Evolutionary conservation across 2,888 invertebrate genomes (phyloP).

Genomic region (Branchellion lobata): DNA sequence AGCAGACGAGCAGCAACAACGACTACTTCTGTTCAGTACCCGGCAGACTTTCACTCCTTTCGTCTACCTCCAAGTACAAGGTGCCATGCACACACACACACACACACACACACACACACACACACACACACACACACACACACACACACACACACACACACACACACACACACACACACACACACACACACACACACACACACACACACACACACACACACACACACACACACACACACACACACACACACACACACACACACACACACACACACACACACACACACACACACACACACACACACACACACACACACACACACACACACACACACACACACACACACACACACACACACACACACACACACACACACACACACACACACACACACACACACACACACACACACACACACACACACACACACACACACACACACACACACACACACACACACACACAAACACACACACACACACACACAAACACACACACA

Average conservation of each 20-base stretch:
- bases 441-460: too few species aligned
- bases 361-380: too few species aligned
- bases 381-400: too few species aligned
- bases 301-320: conserved; percentile 37
- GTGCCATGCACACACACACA: conserved; percentile 64
- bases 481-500: too few species aligned
- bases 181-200: too few species aligned
- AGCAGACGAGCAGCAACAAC: not conserved
- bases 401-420: too few species aligned
- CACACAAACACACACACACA: too few species aligned
- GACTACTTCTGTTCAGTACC: conserved; percentile 90
- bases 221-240: conserved; percentile 42
- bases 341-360: not conserved
- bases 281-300: conserved; percentile 42
- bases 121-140: too few species aligned
- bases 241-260: conserved; percentile 42
- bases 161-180: too few species aligned
- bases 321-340: conserved; percentile 31
- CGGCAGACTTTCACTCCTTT: conserved; percentile 89
- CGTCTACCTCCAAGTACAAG: conserved; percentile 98
- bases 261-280: conserved; percentile 41
- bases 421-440: too few species aligned
- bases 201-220: conserved; percentile 42
- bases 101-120: too few species aligned
- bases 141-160: too few species aligned